Base-by-base conservation (phyloP, 2,888 invertebrate genomes). In the Pollenia labialis region DNA sequence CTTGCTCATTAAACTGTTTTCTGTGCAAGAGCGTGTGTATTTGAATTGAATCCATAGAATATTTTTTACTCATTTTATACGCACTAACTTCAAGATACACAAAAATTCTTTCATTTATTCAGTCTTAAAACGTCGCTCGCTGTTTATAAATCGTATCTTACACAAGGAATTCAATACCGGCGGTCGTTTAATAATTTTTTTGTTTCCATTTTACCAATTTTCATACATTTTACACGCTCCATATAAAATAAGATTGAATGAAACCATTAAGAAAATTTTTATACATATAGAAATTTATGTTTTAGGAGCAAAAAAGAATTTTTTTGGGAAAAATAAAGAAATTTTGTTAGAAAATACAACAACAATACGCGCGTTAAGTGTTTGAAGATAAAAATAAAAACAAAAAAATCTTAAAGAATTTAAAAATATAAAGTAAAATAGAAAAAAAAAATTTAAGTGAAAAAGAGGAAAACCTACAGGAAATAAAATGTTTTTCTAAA, bases 71-170 rank as follows among this genome's bases (percentile, higher is more conserved):
- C 84, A 75, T 80, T 69, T 84, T 72, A 44, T 81, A 85, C 87
- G 85, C 83, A 83, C 82, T 77, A 77, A 85, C 88, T 87, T 81
- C 88, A 89, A 89, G 89, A 89, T 88, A 89, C 89, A 89, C 88
- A 89, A 88, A 89, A 89, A 88, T 88, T 87, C 87, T 87, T 87
- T 84, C 88, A 87, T 85, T 88, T 72, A 88, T 82, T 91, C 88
- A 91, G 91, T 91, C 90, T 90, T 89, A 88, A 90, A 91, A 90
- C 90, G 90, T 90, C 91, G 91, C 89, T 90, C 90, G 91, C 89
- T 90, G 90, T 89, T 88, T 90, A 85, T 82, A 81, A 88, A 88
- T 88, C 88, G 87, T 86, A 62, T 77, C 62, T 72, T 46, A 32
- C 32, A 48, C 16, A 42, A 79, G 14, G 58, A 58, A 76, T 40